Evolutionary conservation across 2,888 invertebrate genomes (phyloP).

Genomic region (Sphinx pinastri): DNA sequence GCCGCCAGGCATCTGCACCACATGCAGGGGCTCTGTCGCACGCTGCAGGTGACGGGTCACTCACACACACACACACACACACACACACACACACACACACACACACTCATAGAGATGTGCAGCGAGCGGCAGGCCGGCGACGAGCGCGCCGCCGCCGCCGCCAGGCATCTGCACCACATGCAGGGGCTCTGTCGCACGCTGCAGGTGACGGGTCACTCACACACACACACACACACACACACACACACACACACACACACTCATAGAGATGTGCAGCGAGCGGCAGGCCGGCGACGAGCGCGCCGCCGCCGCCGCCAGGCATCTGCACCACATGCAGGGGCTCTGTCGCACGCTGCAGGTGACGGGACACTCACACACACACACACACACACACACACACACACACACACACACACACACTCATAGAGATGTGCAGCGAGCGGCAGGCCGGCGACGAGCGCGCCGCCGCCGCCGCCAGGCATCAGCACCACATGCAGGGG

Average conservation of each 20-base stretch:
- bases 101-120: slow-evolving; percentile 89
- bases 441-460: slow-evolving; percentile 88
- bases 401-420: slow-evolving; percentile 59
- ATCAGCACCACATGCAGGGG: slow-evolving; percentile 89
- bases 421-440: slow-evolving; percentile 91
- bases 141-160: slow-evolving; percentile 84
- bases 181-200: slow-evolving; percentile 92
- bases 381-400: too few relatives aligned
- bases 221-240: too few relatives aligned
- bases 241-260: too few relatives aligned
- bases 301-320: slow-evolving; percentile 84
- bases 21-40: slow-evolving; percentile 91
- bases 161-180: slow-evolving; percentile 87
- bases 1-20: slow-evolving; percentile 86
- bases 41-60: slow-evolving; percentile 86
- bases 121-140: slow-evolving; percentile 89
- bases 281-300: slow-evolving; percentile 88
- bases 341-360: slow-evolving; percentile 91
- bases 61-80: too few relatives aligned
- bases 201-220: too few relatives aligned
- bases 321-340: slow-evolving; percentile 89
- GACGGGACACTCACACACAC: too few relatives aligned
- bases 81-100: neutral
- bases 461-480: slow-evolving; percentile 84
- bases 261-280: slow-evolving; percentile 91